These are phyloP conservation scores for Keiferia lycopersicella DNA, from an alignment of 2,888 invertebrate genomes.

Conservation along the genomic window DNA sequence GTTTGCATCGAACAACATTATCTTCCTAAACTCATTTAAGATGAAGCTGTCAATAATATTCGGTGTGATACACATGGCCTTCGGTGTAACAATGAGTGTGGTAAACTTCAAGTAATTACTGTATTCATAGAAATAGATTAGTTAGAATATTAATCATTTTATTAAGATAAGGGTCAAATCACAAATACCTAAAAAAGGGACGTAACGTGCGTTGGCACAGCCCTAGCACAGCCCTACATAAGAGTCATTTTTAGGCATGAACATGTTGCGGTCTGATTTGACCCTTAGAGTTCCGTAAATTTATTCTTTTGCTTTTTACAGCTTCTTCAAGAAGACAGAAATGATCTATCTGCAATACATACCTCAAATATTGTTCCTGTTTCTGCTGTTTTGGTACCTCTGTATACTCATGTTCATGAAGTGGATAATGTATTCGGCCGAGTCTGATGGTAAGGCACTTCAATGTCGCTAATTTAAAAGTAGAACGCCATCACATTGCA, in stretches of 20 bases:
- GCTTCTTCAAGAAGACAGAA: conserved; percentile 72
- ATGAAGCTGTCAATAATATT: conserved; percentile 88
- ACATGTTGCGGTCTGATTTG: background rate
- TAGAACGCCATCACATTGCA: background rate
- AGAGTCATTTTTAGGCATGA: too few species aligned
- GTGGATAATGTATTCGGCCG: conserved; percentile 83
- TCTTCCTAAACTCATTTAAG: conserved; percentile 87
- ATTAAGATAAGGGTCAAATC: too few species aligned
- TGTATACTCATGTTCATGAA: conserved; percentile 86
- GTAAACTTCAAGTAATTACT: conserved; percentile 82
- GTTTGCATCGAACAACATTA: conserved; percentile 84
- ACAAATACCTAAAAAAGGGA: too few species aligned
- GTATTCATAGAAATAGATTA: conserved; percentile 74
- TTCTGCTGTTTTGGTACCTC: conserved; percentile 85
- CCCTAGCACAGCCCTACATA: too few species aligned
- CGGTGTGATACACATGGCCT: conserved; percentile 87
- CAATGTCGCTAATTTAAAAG: background rate
- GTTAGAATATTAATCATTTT: conserved; percentile 37
- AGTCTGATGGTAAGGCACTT: conserved; percentile 52
- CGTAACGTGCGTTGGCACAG: too few species aligned
- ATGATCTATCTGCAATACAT: conserved; percentile 84
- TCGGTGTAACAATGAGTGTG: conserved; percentile 85
- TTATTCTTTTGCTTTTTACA: conserved; percentile 46
- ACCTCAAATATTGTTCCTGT: conserved; percentile 85
- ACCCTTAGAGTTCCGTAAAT: background rate